Conservation (phyloP, 2,888 invertebrate species). For the Cephus runcator region DNA sequence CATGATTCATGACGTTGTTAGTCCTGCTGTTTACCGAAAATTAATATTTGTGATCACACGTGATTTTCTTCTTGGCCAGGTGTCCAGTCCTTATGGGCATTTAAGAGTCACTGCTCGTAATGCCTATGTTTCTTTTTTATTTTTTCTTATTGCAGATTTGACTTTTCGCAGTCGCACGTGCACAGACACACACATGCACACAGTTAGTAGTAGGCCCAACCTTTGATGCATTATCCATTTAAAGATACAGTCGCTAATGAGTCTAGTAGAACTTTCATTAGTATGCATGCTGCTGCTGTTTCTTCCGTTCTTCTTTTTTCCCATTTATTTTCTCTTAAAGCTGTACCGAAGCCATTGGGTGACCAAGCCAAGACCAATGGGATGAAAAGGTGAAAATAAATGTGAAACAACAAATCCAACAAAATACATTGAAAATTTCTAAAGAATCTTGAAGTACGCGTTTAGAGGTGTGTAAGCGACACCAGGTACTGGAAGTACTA, state of each 20-base stretch:
- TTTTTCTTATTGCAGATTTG: background rate
- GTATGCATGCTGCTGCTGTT: constrained; percentile 26
- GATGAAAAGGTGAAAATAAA: background rate
- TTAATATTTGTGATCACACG: constrained; percentile 20
- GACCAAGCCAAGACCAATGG: constrained; percentile 26
- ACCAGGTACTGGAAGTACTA: no score
- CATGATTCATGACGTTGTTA: background rate
- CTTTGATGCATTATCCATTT: background rate
- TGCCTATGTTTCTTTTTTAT: background rate
- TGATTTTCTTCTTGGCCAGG: background rate
- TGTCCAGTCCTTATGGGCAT: background rate
- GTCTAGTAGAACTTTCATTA: constrained; percentile 17
- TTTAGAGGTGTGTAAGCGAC: background rate
- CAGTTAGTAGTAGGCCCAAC: background rate
- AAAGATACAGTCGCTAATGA: constrained; percentile 2
- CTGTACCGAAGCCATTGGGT: constrained; percentile 52
- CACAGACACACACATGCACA: background rate
- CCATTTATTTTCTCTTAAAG: constrained; percentile 33
- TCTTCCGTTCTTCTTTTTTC: constrained; percentile 17
- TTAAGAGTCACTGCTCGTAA: background rate
- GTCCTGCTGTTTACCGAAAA: background rate
- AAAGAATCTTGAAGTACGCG: background rate
- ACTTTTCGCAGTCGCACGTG: background rate
- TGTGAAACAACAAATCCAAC: background rate
- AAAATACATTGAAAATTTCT: background rate